Base-by-base conservation (phyloP, 2,797 vertebrate genomes). In the Adelosebastes latens region DNA sequence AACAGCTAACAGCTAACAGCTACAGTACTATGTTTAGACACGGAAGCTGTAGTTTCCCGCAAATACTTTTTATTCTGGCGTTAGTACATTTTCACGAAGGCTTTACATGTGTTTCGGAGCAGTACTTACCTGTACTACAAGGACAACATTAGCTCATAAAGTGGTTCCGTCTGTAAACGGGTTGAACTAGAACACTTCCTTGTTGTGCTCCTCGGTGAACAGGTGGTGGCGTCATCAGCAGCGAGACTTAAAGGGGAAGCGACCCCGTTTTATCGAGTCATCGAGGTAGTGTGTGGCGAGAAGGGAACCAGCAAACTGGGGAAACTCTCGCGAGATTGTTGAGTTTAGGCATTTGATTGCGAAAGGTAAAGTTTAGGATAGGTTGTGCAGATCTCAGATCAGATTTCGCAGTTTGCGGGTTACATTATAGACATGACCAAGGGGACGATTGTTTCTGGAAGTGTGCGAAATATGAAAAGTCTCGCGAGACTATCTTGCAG, bases 81-180 rank as follows among this genome's bases (percentile, higher is more conserved):
- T 18, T 18, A 46, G 42, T n/a, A 52, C 46, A 52, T 52, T 52
- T 42, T 13, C 2, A 11, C 12, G 5, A 18, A 11, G 8, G 4
- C 2, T 2, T 2, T 3, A 4, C 3, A 4, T 0, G 4, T 12
- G 3, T 39, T 46, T 20, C 24, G 6, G 3, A 32, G 56, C 2
- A 0, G 18, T 29, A 32, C 88, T 84, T 65, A 93, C 92, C 74
- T 93, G 70, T 4, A 34, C 85, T 90, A 85, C 24, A n/a, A 11
- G 6, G 14, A 4, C 67, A 55, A 77, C 85, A 93, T 89, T 29
- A 10, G 70, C 31, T 64, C 18, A 1, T 2, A 14, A 36, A 46
- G 5, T 16, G 4, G 22, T 4, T 60, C 24, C 31, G 74, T 27
- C 4, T 16, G 12, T 31, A 12, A 4, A 64, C 69, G 34, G 39